A percentile compares a stretch with the other conserved stretches of the same genome.
Conservation (phyloP, 2,113 vertebrate species). For the Microtus richardsoni region DNA sequence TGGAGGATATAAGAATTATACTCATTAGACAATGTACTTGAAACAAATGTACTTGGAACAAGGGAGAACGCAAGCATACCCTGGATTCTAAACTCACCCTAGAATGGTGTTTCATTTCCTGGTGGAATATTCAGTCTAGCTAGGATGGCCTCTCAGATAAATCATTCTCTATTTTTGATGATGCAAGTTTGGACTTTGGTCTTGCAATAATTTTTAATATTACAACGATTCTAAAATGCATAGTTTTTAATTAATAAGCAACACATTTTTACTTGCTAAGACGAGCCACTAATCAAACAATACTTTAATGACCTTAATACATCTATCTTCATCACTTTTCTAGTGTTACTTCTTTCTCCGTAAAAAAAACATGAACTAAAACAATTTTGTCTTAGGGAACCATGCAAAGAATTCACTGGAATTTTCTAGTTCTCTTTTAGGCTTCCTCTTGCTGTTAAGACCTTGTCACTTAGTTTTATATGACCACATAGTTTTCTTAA, state of each 20-base stretch:
- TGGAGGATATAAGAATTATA: accelerated
- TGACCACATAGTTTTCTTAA: constrained; percentile 68
- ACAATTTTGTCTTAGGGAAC: constrained; percentile 81
- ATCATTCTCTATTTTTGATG: constrained; percentile 75
- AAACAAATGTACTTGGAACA: not conserved
- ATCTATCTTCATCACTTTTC: constrained; percentile 3
- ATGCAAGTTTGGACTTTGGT: constrained; percentile 76
- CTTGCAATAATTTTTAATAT: constrained; percentile 82
- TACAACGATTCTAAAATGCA: constrained; percentile 69
- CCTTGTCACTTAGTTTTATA: constrained; percentile 67
- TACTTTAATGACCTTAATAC: constrained; percentile 80
- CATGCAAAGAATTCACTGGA: constrained; percentile 50
- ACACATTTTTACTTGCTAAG: constrained; percentile 83
- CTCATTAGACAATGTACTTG: not conserved
- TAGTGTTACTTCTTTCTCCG: constrained; percentile 17
- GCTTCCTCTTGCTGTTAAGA: constrained; percentile 19
- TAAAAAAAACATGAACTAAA: constrained; percentile 69
- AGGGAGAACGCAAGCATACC: not conserved
- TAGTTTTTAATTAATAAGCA: constrained; percentile 79
- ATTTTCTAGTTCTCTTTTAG: constrained; percentile 9
- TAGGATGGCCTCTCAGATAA: constrained; percentile 61
- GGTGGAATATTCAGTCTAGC: constrained; percentile 7
- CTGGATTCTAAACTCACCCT: not conserved
- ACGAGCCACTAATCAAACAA: constrained; percentile 76
- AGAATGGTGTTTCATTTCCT: not conserved